Evolutionary conservation across 2,797 vertebrate genomes (phyloP).

Genomic region (Sternotherus odoratus): DNA sequence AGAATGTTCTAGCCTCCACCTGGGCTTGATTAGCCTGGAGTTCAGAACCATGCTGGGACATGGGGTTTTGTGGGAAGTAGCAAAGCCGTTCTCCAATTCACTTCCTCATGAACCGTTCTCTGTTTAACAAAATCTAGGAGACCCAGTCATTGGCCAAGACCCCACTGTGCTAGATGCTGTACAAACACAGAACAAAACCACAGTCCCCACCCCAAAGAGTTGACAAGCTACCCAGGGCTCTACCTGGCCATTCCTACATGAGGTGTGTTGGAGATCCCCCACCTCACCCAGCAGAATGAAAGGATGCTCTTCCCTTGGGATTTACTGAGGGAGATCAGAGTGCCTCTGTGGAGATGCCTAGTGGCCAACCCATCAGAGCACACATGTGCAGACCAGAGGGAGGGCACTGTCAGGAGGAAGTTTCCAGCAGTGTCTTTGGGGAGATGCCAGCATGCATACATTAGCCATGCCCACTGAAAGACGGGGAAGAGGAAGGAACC

Average conservation of each 20-base stretch:
- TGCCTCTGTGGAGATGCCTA: neutral
- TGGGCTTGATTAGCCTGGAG: neutral
- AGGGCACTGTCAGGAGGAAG: neutral
- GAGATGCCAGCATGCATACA: neutral
- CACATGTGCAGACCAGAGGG: rapidly evolving
- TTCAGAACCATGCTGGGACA: neutral
- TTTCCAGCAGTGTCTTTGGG: neutral
- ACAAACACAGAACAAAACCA: neutral
- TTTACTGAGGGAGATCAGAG: neutral
- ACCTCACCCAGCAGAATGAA: neutral
- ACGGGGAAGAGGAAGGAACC: neutral
- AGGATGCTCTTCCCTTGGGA: neutral
- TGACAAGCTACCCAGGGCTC: neutral
- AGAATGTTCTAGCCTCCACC: neutral
- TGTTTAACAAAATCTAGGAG: neutral
- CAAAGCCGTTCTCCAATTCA: neutral
- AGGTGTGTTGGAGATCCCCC: neutral
- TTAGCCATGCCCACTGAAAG: neutral
- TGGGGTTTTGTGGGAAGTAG: neutral
- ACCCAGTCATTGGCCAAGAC: neutral
- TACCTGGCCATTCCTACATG: neutral
- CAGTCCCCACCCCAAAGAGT: neutral
- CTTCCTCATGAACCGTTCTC: neutral
- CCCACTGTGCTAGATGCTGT: neutral
- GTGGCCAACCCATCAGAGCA: neutral